Base-by-base conservation (phyloP, 1,140 invertebrate genomes). In the Homalodisca vitripennis region DNA sequence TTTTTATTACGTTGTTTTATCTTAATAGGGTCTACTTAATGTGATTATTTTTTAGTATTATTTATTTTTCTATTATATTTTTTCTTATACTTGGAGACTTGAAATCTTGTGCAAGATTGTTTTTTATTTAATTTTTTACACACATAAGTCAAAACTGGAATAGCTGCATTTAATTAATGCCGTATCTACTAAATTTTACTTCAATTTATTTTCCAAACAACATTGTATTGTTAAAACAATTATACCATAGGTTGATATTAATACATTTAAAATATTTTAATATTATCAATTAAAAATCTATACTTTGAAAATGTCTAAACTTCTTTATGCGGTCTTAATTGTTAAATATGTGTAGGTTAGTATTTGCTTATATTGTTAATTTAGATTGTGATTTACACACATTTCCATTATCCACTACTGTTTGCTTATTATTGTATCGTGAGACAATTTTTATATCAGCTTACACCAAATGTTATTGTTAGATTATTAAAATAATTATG, bases 361-460 rank as follows among this genome's bases (percentile, higher is more conserved):
- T 10, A 41, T 41, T 10, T 41, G 6, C 34, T 17, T 41, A 41
- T 51, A 10, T 20, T 20, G 3, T 12, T 3, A 51, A 20, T 51
- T 10, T 10, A 51, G 22, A 51, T 51, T 14, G 17, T 14, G 22
- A 14, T 51, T 51, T 10, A n/a, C 3, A 14, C n/a, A 51, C 14
- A 51, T 20, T 51, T 20, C 22, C 3, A 20, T 14, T 51, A 3
- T 51, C 17, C 17, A 17, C 17, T 22, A 3, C 2, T 20, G 6
- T 20, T 20, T 51, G 48, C n/a, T n/a, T 51, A 51, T 20, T 20
- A 22, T 51, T 51, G 48, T 51, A 51, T 20, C 22, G 48, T 51
- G 22, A 51, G 48, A 51, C 48, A 30, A 29, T 27, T 60, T 60
- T 60, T 60, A 60, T 60, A 60, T 60, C 55, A 60, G 55, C 55